Conservation (phyloP, 2,113 vertebrate genomes). For the Tragelaphus buxtoni region DNA sequence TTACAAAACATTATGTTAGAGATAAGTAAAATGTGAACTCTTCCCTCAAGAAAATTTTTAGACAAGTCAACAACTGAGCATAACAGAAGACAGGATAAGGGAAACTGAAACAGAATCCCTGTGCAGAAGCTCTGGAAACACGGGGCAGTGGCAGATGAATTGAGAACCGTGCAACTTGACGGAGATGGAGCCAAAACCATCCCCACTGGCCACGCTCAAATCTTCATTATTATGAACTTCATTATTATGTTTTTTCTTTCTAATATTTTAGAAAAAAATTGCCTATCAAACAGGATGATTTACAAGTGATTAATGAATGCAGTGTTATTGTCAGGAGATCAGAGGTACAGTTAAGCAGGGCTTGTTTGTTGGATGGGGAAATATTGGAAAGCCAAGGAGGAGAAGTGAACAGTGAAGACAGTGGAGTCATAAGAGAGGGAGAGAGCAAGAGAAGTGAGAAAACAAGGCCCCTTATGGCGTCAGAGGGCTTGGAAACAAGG, state of each 20-base stretch:
- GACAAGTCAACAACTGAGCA: background rate
- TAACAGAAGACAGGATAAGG: background rate
- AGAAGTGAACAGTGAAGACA: background rate
- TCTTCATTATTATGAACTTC: background rate
- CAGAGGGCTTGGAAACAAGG: background rate
- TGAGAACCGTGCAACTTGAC: background rate
- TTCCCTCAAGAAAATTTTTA: background rate
- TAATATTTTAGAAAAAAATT: background rate
- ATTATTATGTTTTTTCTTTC: background rate
- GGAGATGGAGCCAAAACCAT: background rate
- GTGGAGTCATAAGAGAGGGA: background rate
- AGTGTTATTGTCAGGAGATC: background rate
- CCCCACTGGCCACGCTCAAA: rapidly evolving
- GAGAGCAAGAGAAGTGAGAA: background rate
- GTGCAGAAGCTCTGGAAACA: background rate
- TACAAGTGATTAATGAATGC: background rate
- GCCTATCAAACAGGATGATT: background rate
- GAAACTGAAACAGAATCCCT: background rate
- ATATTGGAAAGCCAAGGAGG: background rate
- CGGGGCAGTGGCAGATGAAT: background rate
- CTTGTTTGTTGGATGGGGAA: background rate
- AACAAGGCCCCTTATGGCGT: background rate
- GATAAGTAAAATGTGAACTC: background rate
- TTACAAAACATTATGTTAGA: background rate
- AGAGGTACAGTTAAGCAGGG: background rate